Conservation (phyloP, 1,140 invertebrate genomes). For the Campodea augens region DNA sequence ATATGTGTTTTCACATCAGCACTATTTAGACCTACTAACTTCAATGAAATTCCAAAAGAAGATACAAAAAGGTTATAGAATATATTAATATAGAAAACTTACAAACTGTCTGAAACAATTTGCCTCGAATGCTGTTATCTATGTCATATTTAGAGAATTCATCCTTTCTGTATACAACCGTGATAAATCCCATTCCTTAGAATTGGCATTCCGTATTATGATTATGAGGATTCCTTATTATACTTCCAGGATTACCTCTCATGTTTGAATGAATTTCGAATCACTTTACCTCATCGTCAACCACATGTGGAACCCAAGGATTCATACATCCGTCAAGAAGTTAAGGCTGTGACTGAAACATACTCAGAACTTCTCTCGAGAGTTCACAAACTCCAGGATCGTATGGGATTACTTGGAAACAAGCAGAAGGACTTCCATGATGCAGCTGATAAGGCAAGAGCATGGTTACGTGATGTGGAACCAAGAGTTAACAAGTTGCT, state of each 20-base stretch:
- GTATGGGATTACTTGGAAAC: slow-evolving; percentile 50
- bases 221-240: too few species aligned
- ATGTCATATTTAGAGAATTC: too few species aligned
- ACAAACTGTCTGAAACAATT: too few species aligned
- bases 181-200: too few species aligned
- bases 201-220: too few species aligned
- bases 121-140: too few species aligned
- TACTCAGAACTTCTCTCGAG: slow-evolving; percentile 57
- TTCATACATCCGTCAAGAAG: slow-evolving; percentile 45
- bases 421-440: slow-evolving; percentile 63
- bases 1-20: too few species aligned
- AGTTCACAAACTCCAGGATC: slow-evolving; percentile 61
- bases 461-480: slow-evolving; percentile 66
- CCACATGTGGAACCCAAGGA: slow-evolving; percentile 55
- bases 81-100: too few species aligned
- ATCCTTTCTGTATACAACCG: too few species aligned
- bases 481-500: slow-evolving; percentile 51
- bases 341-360: slow-evolving; percentile 27
- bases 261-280: slow-evolving; percentile 65
- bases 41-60: too few species aligned
- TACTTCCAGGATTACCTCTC: slow-evolving; percentile 46
- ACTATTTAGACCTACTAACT: too few species aligned
- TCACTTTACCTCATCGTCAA: slow-evolving; percentile 52
- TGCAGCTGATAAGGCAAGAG: slow-evolving; percentile 55
- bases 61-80: too few species aligned